phyloP scores from a whole-genome alignment of 2,113 vertebrate species.

The Pterocles orientalis region DNA sequence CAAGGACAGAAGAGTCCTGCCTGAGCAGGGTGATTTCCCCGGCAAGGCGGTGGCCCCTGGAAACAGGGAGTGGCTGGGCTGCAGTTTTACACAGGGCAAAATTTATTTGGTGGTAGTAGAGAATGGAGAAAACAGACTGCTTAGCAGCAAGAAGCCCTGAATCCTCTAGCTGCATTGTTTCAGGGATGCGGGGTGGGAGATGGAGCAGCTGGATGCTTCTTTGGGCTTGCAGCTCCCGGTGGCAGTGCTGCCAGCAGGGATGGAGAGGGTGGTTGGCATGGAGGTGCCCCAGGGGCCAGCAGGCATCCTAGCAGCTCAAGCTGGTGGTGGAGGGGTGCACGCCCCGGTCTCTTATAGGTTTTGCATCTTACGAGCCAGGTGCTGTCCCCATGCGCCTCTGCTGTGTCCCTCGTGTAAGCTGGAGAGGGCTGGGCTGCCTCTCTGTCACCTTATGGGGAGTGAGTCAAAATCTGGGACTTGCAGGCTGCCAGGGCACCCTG shows the following conservation, averaged over 20 bases:
- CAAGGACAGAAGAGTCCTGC: background rate
- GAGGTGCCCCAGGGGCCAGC: background rate
- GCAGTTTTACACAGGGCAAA: background rate
- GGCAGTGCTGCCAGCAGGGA: background rate
- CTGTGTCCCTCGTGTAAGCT: accelerated
- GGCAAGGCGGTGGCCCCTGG: accelerated
- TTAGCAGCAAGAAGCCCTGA: background rate
- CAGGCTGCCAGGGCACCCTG: background rate
- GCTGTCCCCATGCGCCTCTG: accelerated
- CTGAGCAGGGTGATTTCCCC: background rate
- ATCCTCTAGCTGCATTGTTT: background rate
- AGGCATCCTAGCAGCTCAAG: background rate
- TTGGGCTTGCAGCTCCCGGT: background rate
- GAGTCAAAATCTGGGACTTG: background rate
- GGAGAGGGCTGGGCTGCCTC: background rate
- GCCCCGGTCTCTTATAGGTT: background rate
- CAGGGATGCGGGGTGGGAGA: background rate
- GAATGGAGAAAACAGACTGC: background rate
- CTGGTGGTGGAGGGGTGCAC: accelerated
- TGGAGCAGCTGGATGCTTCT: background rate
- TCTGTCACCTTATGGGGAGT: background rate
- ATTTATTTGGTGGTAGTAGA: background rate
- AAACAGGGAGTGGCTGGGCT: background rate
- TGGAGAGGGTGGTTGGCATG: accelerated
- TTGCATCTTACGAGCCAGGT: background rate